Conservation (phyloP, 2,888 invertebrate genomes). For the Anthophora plumipes region DNA sequence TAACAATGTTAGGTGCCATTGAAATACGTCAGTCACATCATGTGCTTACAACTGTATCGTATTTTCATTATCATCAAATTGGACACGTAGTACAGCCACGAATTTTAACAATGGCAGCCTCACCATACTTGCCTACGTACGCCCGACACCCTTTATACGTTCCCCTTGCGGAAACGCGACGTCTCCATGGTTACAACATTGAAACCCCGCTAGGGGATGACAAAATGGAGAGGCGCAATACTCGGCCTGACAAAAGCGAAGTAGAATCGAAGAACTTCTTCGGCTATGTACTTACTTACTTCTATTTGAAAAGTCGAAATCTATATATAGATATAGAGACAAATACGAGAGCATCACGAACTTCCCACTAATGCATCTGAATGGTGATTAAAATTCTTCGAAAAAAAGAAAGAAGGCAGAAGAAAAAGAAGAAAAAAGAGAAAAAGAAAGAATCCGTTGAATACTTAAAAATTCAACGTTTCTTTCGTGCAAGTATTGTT, state of each 20-base stretch:
- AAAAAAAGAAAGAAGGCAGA: background rate
- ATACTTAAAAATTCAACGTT: conserved; percentile 9
- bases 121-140: conserved; percentile 76
- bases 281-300: conserved; percentile 51
- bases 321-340: conserved; percentile 24
- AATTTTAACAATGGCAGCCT: conserved; percentile 79
- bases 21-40: conserved; percentile 18
- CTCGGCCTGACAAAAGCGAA: conserved; percentile 75
- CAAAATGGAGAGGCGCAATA: conserved; percentile 83
- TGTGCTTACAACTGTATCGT: conserved; percentile 45
- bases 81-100: conserved; percentile 60
- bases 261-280: conserved; percentile 70
- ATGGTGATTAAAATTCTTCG: conserved; percentile 53
- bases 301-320: conserved; percentile 60
- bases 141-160: conserved; percentile 78
- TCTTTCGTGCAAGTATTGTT: background rate
- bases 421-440: too few species aligned
- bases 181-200: conserved; percentile 84
- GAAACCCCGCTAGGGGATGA: conserved; percentile 83
- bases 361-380: conserved; percentile 51
- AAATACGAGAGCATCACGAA: conserved; percentile 8
- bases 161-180: conserved; percentile 81
- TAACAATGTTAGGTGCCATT: background rate
- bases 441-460: background rate
- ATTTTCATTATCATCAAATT: conserved; percentile 70